Base-by-base conservation (phyloP, 2,113 vertebrate genomes). In the Neotoma lepida region DNA sequence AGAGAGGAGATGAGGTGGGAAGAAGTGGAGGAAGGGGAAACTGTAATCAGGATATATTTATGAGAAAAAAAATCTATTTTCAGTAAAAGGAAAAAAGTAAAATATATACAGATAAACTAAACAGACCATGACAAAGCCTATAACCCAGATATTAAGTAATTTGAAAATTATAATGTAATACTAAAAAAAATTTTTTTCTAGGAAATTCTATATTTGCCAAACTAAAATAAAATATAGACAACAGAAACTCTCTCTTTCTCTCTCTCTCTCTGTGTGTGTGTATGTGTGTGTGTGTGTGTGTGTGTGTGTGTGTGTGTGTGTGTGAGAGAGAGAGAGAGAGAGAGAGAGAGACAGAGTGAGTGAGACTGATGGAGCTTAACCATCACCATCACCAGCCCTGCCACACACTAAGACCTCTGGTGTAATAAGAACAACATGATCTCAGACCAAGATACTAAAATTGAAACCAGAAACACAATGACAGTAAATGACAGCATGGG, bases 131-230 rank as follows among this genome's bases (percentile, higher is more conserved):
- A 89, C 13, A 94, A 81, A 49, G 58, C 35, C 56, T 91, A 86
- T 35, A 86, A 68, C 4, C 68, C 51, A 39, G 58, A 92, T 68
- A 74, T 51, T 54, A 68, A 91, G 66, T 54, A 20, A 86, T 81
- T 89, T 89, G 17, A 76, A 76, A 95, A 73, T 88, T 73, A 85
- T 28, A 84, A 94, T 39, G 0, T 41, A 86, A 92, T 35, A 15
- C 20, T 93, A 85, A 96, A 76, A 90, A 77, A 54, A 22, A 89
- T 73, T 12, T 80, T 80, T 86, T 30, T 86, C 73, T 41, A 86
- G n/a, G 24, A 89, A 74, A 94, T 49, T 81, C 35, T 58, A 10
- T 39, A 56, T 56, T 56, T 56, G 18, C 51, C 39, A 77, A 86
- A 82, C 6, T 49, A 89, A 68, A 74, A 49, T 5, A 80, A 80